Percentiles rank a stretch among this genome's conserved stretches.
phyloP scores from a whole-genome alignment of 2,888 invertebrate species.

The Acronicta aceris region DNA sequence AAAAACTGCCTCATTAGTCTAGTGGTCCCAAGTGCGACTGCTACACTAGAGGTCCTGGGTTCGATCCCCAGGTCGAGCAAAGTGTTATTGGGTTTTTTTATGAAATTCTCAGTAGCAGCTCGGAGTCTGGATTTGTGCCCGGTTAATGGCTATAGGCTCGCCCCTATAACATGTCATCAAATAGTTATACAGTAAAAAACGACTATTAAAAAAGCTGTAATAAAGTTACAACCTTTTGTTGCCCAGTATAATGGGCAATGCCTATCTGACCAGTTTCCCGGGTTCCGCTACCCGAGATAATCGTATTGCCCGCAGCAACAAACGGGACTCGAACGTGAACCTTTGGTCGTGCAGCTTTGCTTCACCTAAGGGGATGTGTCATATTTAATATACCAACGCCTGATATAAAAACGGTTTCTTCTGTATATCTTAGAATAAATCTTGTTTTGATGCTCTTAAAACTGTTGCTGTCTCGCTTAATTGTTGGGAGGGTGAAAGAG shows the following conservation, averaged over 20 bases:
- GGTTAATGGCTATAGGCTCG: no score
- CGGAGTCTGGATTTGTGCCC: no score
- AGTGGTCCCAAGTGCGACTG: no score
- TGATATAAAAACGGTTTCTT: conserved; percentile 7
- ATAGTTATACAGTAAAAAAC: no score
- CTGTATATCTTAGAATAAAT: not conserved
- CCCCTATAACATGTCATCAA: no score
- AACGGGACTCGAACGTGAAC: conserved; percentile 45
- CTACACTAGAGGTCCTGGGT: no score
- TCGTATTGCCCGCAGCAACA: conserved; percentile 42
- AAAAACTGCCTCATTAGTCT: no score
- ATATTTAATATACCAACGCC: conserved; percentile 28
- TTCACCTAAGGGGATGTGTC: conserved; percentile 35
- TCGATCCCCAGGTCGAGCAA: no score
- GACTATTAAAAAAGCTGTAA: conserved; percentile 4
- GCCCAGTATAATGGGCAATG: not conserved
- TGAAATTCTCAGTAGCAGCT: no score
- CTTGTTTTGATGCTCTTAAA: not conserved
- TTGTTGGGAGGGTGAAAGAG: not conserved
- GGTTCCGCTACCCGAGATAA: conserved; percentile 53
- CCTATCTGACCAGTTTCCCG: conserved; percentile 27
- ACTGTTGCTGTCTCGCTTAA: not conserved
- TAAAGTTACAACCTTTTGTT: conserved; percentile 18
- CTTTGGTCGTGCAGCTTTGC: conserved; percentile 21
- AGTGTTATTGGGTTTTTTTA: no score